Conservation (phyloP, 2,113 vertebrate genomes). For the Chitala chitala region DNA sequence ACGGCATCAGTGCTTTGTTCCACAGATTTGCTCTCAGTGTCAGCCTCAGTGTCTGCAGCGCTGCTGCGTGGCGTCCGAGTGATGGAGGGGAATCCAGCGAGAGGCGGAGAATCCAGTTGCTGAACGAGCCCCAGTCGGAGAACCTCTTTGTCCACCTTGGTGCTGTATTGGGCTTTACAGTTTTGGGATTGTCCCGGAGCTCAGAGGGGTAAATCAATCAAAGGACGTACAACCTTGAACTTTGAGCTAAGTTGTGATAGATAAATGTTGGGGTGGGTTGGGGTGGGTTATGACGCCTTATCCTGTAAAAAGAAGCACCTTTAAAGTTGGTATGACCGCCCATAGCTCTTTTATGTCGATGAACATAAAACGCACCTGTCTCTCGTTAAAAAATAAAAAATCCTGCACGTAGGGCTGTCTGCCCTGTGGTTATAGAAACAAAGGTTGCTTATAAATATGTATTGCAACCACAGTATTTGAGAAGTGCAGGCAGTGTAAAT, state of each 20-base stretch:
- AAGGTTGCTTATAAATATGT: not conserved
- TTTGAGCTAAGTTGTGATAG: constrained; percentile 36
- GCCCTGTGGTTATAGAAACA: not conserved
- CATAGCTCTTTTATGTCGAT: constrained; percentile 41
- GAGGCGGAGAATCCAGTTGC: not conserved
- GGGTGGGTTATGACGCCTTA: constrained; percentile 2
- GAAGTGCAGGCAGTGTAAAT: not conserved
- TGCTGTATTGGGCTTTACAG: not conserved
- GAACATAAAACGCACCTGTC: constrained; percentile 49
- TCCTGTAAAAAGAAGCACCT: constrained; percentile 41
- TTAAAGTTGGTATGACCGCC: constrained; percentile 36
- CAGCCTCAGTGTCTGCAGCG: constrained; percentile 18
- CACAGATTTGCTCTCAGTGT: not conserved
- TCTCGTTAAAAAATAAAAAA: constrained; percentile 41
- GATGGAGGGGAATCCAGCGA: not conserved
- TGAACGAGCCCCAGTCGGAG: not conserved
- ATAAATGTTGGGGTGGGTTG: not conserved
- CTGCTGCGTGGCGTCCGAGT: not conserved
- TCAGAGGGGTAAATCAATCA: constrained; percentile 12
- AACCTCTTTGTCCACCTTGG: not conserved
- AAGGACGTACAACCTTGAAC: constrained; percentile 31
- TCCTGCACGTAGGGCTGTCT: constrained; percentile 14
- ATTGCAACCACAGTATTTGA: not conserved
- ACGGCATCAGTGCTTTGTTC: constrained; percentile 11
- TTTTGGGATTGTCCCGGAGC: not conserved